Base-by-base conservation (phyloP, 1,140 invertebrate genomes). In the Zaprionus davidi region DNA sequence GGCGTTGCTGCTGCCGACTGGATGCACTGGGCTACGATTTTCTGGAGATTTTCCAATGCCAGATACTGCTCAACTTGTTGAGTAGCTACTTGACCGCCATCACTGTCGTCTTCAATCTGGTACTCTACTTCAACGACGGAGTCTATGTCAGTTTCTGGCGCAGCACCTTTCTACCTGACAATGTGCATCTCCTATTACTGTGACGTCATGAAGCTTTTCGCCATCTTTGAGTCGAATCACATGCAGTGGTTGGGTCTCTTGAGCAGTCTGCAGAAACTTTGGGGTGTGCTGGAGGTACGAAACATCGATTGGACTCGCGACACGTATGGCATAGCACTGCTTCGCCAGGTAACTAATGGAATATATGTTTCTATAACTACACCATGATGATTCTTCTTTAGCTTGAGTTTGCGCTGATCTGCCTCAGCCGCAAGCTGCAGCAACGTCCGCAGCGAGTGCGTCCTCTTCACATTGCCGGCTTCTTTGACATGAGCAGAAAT, bases 401-500 rank as follows among this genome's bases (percentile, higher is more conserved):
- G 84, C 12, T 90, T 31, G 84, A 88, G 24, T 67, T 84, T 15
- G 70, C 71, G 9, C 2, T 88, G 0, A 34, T 76, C 13, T 66
- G 38, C 24, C 28, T 79, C 0, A 78, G 67, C 22, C 68, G 81
- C 0, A 62, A 76, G n/a, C 53, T 85, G 2, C 81, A 88, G 5
- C n/a, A 11, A 3, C 26, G 58, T 1, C 78, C 84, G 0, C 11
- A 76, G 11, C 63, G 76, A 3, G 28, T 77, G 1, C 73, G 84
- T 12, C 58, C 26, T 1, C 76, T 77, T 5, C 85, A 88, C 11
- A 72, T 88, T 13, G 46, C 22, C 7, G 85, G 85, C 3, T 26
- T 88, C 0, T 88, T 90, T 5, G 84, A 90, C 22, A 17, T 88
- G 31, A 79, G 41, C 53, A 67, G 58, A 20, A 46, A n/a, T 13